Conservation (phyloP, 2,888 invertebrate genomes). For the Dasysyrphus tricinctus region DNA sequence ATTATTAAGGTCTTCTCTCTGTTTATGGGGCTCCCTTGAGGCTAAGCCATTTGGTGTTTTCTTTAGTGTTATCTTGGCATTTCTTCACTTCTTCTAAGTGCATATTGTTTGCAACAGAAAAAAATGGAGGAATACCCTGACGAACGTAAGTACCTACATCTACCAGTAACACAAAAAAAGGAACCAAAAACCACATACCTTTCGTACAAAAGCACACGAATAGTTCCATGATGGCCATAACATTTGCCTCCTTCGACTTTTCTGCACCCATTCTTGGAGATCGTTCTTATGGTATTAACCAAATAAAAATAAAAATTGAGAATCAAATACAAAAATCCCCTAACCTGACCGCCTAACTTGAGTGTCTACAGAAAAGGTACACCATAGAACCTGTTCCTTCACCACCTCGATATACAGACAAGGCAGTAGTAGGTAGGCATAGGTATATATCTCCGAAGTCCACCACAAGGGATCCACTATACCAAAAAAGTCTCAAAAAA, state of each 20-base stretch:
- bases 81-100: constrained; percentile 45
- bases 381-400: constrained; percentile 70
- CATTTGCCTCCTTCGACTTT: constrained; percentile 66
- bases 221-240: constrained; percentile 54
- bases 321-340: constrained; percentile 38
- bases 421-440: constrained; percentile 3
- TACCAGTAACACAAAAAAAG: not conserved
- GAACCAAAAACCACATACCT: constrained; percentile 36
- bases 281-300: constrained; percentile 43
- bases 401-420: constrained; percentile 21
- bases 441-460: constrained; percentile 19
- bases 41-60: constrained; percentile 36
- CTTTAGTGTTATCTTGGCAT: constrained; percentile 11
- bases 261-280: constrained; percentile 71
- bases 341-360: constrained; percentile 69
- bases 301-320: constrained; percentile 12
- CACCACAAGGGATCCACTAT: constrained; percentile 56
- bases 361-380: constrained; percentile 39
- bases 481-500: constrained; percentile 33
- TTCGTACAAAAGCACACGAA: constrained; percentile 39
- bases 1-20: constrained; percentile 5
- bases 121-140: constrained; percentile 19
- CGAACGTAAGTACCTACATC: not conserved
- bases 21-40: not conserved
- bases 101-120: constrained; percentile 9